Percentiles rank a stretch among this genome's conserved stretches.
These are phyloP conservation scores for Spisula solida DNA, from an alignment of 2,888 invertebrate genomes.

Conservation along the genomic window DNA sequence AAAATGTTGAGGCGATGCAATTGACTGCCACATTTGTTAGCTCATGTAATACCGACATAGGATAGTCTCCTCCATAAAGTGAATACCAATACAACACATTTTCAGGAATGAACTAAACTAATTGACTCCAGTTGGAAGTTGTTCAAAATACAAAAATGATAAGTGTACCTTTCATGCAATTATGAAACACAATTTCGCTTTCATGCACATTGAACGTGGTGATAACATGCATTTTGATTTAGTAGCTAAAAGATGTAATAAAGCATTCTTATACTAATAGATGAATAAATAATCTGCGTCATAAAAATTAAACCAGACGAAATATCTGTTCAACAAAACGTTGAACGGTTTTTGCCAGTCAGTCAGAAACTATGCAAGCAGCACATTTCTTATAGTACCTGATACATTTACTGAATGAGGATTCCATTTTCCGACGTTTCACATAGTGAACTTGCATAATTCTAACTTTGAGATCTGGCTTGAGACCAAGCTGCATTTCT, in stretches of 20 bases:
- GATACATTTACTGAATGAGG: not conserved
- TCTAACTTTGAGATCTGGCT: too few relatives aligned
- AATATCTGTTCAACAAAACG: not conserved
- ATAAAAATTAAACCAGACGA: conserved; percentile 13
- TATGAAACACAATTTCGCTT: not conserved
- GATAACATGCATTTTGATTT: not conserved
- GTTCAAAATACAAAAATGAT: conserved; percentile 4
- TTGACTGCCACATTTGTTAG: conserved; percentile 18
- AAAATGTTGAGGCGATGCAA: not conserved
- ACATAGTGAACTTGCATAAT: not conserved
- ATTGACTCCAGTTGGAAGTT: not conserved
- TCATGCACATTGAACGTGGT: not conserved
- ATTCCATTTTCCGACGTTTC: not conserved
- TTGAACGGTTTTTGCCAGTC: not conserved
- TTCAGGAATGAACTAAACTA: not conserved
- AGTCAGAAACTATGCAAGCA: not conserved
- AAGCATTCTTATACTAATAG: not conserved
- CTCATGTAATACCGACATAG: not conserved
- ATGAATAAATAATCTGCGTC: not conserved
- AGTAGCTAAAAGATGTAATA: not conserved
- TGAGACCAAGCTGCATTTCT: too few relatives aligned
- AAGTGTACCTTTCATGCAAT: not conserved
- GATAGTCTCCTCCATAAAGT: not conserved
- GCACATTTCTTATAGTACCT: not conserved
- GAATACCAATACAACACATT: not conserved